Evolutionary conservation across 2,888 invertebrate genomes (phyloP).

Genomic region (Diabrotica balteata): DNA sequence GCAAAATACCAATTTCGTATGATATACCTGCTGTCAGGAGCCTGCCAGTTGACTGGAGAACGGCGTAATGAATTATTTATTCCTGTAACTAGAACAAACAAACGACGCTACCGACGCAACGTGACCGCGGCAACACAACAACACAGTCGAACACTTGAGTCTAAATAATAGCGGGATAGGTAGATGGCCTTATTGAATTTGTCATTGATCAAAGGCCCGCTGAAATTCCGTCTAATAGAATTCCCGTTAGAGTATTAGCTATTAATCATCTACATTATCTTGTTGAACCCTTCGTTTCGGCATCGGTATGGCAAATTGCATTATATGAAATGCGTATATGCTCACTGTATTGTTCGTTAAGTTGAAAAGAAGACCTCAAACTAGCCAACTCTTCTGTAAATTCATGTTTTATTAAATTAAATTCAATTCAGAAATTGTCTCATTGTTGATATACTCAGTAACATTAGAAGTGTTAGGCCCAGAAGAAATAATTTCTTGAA

Average conservation of each 20-base stretch:
- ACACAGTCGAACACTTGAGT: not conserved
- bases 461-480: no score
- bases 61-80: no score
- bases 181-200: slow-evolving; percentile 23
- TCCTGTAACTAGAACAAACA: not conserved
- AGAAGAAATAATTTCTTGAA: no score
- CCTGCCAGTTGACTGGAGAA: no score
- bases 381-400: no score
- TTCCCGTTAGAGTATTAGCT: slow-evolving; percentile 21
- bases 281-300: slow-evolving; percentile 20
- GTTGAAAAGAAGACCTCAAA: no score
- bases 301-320: slow-evolving; percentile 24
- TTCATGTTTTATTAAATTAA: no score
- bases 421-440: no score
- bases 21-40: no score
- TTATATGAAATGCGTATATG: not conserved
- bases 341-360: no score
- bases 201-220: slow-evolving; percentile 19
- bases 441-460: no score
- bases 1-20: no score
- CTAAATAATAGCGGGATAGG: slow-evolving; percentile 11
- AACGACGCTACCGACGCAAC: not conserved
- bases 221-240: slow-evolving; percentile 22
- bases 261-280: slow-evolving; percentile 29
- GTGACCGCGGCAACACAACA: not conserved